phyloP scores from a whole-genome alignment of 2,888 invertebrate species.

The Brachypalpus laphriformis region DNA sequence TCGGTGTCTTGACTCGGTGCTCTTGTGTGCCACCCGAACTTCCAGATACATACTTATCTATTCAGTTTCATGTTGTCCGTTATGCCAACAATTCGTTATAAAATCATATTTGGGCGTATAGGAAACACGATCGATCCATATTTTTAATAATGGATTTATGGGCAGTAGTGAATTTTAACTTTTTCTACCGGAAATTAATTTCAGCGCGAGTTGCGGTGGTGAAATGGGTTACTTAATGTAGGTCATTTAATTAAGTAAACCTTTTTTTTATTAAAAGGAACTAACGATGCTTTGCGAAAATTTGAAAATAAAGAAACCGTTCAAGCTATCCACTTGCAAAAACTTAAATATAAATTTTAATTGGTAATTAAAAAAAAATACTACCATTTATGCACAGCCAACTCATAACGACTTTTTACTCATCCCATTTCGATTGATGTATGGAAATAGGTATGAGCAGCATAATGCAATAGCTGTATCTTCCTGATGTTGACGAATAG shows the following conservation, averaged over 20 bases:
- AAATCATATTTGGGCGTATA: constrained; percentile 18
- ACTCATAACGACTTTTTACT: too few relatives aligned
- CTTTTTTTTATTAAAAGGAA: neutral
- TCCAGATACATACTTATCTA: constrained; percentile 7
- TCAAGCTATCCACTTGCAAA: neutral
- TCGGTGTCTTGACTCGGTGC: neutral
- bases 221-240: neutral
- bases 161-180: neutral
- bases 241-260: neutral
- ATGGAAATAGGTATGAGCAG: too few relatives aligned
- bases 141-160: neutral
- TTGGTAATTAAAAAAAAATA: neutral
- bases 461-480: too few relatives aligned
- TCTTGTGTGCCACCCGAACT: neutral
- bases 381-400: too few relatives aligned
- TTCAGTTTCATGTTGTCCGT: constrained; percentile 9
- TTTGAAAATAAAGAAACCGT: neutral
- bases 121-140: constrained; percentile 16
- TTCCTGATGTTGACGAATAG: too few relatives aligned
- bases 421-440: too few relatives aligned
- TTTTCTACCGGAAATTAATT: constrained; percentile 11
- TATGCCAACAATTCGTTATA: constrained; percentile 27
- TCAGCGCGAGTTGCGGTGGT: neutral
- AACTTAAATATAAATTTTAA: neutral
- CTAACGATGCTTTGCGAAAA: neutral